Evolutionary conservation across 2,797 vertebrate genomes (phyloP).

Genomic region (Caiman crocodilus): DNA sequence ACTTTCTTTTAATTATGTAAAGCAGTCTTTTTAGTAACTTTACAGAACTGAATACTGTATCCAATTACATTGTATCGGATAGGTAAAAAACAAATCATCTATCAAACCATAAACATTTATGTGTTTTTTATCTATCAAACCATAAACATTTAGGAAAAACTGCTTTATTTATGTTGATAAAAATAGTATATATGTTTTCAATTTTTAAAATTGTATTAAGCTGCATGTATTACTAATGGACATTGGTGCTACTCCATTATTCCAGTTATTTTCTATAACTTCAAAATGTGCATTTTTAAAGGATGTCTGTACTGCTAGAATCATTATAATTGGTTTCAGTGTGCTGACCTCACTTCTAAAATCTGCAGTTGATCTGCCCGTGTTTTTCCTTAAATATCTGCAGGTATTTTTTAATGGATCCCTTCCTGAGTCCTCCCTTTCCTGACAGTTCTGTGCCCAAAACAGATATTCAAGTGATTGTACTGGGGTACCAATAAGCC

Average conservation of each 20-base stretch:
- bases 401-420: not conserved
- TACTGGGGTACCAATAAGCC: not conserved
- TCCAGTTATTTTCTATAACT: not conserved
- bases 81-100: too few relatives aligned
- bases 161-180: too few relatives aligned
- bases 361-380: not conserved
- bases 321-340: not conserved
- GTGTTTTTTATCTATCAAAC: not conserved
- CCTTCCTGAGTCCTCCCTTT: too few relatives aligned
- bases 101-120: too few relatives aligned
- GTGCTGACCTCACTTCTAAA: not conserved
- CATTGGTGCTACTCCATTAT: not conserved
- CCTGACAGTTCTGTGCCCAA: not conserved
- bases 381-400: not conserved
- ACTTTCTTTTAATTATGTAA: too few relatives aligned
- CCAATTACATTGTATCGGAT: too few relatives aligned
- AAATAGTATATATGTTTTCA: too few relatives aligned
- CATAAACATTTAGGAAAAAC: not conserved
- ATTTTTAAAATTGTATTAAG: too few relatives aligned
- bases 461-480: not conserved
- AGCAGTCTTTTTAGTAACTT: not conserved
- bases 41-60: not conserved
- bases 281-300: not conserved
- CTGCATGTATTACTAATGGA: not conserved
- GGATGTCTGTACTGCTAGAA: not conserved